Conservation (phyloP, 2,113 vertebrate species). For the Vulpes ferrilata region DNA sequence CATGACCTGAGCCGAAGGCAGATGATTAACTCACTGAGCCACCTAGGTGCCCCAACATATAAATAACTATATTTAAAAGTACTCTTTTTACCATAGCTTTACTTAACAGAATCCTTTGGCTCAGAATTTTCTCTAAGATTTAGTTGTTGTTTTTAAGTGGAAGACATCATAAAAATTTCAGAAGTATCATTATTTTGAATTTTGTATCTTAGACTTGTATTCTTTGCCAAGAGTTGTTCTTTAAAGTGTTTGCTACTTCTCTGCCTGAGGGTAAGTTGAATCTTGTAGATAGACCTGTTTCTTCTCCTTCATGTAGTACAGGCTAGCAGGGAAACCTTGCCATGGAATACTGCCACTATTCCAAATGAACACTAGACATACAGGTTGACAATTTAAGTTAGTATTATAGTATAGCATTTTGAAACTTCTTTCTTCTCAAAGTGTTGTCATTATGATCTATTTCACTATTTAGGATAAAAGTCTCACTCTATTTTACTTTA, state of each 20-base stretch:
- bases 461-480: neutral
- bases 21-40: neutral
- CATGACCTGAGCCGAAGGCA: neutral
- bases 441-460: neutral
- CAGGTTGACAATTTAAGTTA: neutral
- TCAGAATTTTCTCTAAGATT: conserved; percentile 48
- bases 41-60: neutral
- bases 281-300: conserved; percentile 48
- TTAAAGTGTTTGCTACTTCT: conserved; percentile 54
- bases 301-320: neutral
- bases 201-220: conserved; percentile 25
- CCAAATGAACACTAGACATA: neutral
- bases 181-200: conserved; percentile 64
- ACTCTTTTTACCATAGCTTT: neutral
- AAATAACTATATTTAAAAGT: neutral
- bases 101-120: conserved; percentile 39
- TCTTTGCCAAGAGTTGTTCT: conserved; percentile 50
- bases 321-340: neutral
- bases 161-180: conserved; percentile 51
- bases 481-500: conserved; percentile 38
- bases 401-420: neutral
- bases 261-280: conserved; percentile 30
- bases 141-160: neutral
- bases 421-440: conserved; percentile 23
- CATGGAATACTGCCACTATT: neutral